These are phyloP conservation scores for Choloepus hoffmanni DNA, from an alignment of 2,113 vertebrate species.

Conservation along the genomic window DNA sequence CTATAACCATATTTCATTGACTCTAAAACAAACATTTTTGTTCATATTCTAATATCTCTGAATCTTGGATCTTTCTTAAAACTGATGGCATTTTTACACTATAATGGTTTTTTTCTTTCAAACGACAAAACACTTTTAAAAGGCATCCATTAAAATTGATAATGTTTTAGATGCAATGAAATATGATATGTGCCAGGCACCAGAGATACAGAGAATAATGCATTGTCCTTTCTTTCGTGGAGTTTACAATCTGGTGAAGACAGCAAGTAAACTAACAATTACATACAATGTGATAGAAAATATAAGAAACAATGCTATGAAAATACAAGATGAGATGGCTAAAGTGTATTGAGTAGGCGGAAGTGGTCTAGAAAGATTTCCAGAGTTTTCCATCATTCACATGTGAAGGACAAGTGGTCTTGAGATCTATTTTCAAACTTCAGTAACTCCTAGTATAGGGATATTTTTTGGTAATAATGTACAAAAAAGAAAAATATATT, in stretches of 20 bases:
- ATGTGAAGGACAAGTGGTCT: not conserved
- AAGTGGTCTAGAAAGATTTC: not conserved
- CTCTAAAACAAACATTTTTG: not conserved
- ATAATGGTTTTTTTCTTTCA: constrained; percentile 4
- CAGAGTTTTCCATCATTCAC: not conserved
- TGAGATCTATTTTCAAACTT: constrained; percentile 17
- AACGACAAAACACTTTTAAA: constrained; percentile 23
- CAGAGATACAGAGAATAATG: not conserved
- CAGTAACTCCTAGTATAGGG: not conserved
- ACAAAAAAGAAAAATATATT: constrained; percentile 16
- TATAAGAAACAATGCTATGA: not conserved
- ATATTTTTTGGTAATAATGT: constrained; percentile 25
- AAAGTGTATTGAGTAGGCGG: not conserved
- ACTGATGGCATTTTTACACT: not conserved
- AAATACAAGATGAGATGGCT: not conserved
- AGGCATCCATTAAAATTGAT: not conserved
- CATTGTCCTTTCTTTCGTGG: not conserved
- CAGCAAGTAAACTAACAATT: not conserved
- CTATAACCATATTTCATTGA: not conserved
- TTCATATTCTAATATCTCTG: not conserved
- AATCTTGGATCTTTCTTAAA: constrained; percentile 31
- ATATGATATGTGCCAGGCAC: not conserved
- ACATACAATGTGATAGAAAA: not conserved
- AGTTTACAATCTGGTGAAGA: constrained; percentile 4
- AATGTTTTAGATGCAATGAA: not conserved